Percentiles rank a stretch among this genome's conserved stretches.
These are phyloP conservation scores for Regulus satrapa DNA, from an alignment of 2,113 vertebrate species.

Conservation along the genomic window DNA sequence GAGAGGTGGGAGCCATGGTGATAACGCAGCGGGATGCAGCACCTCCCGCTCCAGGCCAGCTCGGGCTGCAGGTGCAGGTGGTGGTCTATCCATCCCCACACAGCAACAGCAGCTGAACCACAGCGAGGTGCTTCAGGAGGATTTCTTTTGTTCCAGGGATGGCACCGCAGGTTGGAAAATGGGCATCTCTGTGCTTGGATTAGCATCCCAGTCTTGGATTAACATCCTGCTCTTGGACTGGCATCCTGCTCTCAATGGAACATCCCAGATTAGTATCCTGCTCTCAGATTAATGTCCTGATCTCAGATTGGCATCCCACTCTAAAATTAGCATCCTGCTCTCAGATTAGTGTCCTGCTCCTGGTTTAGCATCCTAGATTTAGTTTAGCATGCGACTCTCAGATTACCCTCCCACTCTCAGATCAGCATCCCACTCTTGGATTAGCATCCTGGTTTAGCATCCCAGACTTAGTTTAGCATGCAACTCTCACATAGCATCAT, in stretches of 20 bases:
- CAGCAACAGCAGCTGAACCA: fast-evolving
- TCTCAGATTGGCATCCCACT: neutral
- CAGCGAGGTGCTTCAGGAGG: fast-evolving
- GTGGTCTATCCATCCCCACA: neutral
- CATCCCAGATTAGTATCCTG: too few relatives aligned
- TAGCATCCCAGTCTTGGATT: too few relatives aligned
- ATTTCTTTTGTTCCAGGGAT: neutral
- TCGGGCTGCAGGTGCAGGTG: neutral
- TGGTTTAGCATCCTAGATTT: neutral
- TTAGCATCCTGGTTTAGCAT: fast-evolving
- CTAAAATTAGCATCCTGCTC: neutral
- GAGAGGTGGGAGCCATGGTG: neutral
- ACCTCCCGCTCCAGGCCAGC: fast-evolving
- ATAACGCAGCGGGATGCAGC: fast-evolving
- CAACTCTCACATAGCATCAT: fast-evolving
- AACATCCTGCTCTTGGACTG: neutral
- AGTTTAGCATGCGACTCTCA: neutral
- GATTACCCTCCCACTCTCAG: too few relatives aligned
- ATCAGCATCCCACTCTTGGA: neutral
- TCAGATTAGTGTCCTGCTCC: neutral
- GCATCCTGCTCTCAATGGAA: neutral
- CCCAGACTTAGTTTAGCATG: neutral
- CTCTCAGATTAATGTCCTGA: too few relatives aligned
- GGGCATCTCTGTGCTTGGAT: neutral
- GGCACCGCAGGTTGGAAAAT: fast-evolving